Evolutionary conservation across 2,797 vertebrate species (phyloP).

Genomic region (Poeciliopsis infans): DNA sequence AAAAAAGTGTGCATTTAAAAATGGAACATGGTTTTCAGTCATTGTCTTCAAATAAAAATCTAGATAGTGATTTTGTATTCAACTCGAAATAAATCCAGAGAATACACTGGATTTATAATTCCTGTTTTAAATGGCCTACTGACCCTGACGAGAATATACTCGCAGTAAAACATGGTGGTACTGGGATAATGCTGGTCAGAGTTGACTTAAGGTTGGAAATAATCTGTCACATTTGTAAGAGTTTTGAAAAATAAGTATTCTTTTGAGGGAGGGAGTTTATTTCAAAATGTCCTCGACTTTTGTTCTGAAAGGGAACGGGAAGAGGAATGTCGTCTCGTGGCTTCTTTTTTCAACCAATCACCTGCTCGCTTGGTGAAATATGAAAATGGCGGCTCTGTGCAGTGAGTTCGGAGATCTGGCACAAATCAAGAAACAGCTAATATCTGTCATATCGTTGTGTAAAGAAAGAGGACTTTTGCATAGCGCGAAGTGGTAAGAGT

Average conservation of each 20-base stretch:
- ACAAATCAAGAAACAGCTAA: slow-evolving; percentile 92
- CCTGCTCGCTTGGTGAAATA: slow-evolving; percentile 45
- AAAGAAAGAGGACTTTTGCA: slow-evolving; percentile 93
- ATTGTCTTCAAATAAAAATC: neutral
- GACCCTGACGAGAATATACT: neutral
- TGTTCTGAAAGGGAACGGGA: neutral
- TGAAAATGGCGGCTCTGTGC: slow-evolving; percentile 80
- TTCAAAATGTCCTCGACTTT: neutral
- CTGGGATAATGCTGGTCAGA: neutral
- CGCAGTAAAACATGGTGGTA: neutral
- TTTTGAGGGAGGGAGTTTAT: neutral
- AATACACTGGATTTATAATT: neutral
- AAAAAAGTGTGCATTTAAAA: neutral
- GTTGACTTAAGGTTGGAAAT: neutral
- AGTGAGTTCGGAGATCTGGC: slow-evolving; percentile 87
- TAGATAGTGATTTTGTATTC: neutral
- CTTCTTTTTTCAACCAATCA: slow-evolving; percentile 60
- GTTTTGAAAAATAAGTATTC: neutral
- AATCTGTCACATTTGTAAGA: neutral
- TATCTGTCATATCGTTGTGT: slow-evolving; percentile 89
- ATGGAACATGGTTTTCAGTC: neutral
- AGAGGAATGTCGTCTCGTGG: slow-evolving; percentile 29
- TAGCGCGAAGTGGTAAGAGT: slow-evolving; percentile 92
- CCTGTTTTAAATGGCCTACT: neutral
- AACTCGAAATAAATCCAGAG: neutral